Percentiles rank a stretch among this genome's conserved stretches.
These are phyloP conservation scores for Itoplectis maculator DNA, from an alignment of 2,888 invertebrate species.

Conservation along the genomic window DNA sequence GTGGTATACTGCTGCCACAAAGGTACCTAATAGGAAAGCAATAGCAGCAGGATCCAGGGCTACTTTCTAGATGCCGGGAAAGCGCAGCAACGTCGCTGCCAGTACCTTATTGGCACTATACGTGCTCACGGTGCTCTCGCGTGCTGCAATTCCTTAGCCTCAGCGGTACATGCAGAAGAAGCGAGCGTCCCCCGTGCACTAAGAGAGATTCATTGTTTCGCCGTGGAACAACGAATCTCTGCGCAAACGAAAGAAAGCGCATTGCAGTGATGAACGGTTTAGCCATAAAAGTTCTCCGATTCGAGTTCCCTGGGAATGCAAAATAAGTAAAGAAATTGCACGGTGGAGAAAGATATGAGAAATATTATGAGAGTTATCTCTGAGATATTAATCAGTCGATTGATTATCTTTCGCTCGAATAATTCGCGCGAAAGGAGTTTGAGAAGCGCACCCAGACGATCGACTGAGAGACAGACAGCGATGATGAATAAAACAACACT, in stretches of 20 bases:
- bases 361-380: neutral
- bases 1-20: conserved; percentile 19
- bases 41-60: conserved; percentile 58
- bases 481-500: conserved; percentile 1
- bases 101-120: conserved; percentile 53
- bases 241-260: conserved; percentile 8
- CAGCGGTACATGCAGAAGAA: conserved; percentile 5
- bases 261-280: conserved; percentile 1
- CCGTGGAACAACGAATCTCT: conserved; percentile 43
- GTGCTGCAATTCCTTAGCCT: conserved; percentile 18
- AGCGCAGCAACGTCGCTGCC: conserved; percentile 20
- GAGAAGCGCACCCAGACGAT: conserved; percentile 12
- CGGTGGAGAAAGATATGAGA: neutral
- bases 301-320: neutral
- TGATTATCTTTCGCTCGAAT: conserved; percentile 6
- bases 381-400: conserved; percentile 38
- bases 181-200: neutral
- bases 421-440: conserved; percentile 46
- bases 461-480: neutral
- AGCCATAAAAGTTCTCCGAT: neutral
- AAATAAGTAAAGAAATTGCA: neutral
- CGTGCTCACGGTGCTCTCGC: neutral
- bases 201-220: conserved; percentile 45
- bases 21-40: conserved; percentile 48
- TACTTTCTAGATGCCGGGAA: conserved; percentile 64